Evolutionary conservation across 2,888 invertebrate species (phyloP).

Genomic region (Pseudanteris insignis): DNA sequence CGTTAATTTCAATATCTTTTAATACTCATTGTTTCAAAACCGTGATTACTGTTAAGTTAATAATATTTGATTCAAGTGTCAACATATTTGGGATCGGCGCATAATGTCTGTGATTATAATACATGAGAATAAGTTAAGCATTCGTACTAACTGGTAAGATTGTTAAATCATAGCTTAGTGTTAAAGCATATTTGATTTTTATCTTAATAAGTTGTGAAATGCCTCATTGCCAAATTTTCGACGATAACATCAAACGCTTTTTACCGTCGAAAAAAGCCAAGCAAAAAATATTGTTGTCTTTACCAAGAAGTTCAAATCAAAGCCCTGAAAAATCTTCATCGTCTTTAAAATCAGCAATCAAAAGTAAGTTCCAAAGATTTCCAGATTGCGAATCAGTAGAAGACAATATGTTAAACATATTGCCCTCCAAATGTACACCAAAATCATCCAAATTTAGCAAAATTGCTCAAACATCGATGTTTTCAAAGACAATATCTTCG

Average conservation of each 20-base stretch:
- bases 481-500: constrained; percentile 17
- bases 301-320: neutral
- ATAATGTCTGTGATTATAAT: too few relatives aligned
- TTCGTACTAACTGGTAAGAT: too few relatives aligned
- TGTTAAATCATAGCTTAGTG: too few relatives aligned
- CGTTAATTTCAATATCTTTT: too few relatives aligned
- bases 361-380: constrained; percentile 29
- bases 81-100: too few relatives aligned
- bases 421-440: constrained; percentile 17
- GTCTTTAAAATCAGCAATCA: constrained; percentile 19
- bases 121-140: too few relatives aligned
- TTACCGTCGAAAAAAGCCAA: constrained; percentile 13
- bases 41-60: too few relatives aligned
- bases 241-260: constrained; percentile 27
- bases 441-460: constrained; percentile 12
- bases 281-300: neutral
- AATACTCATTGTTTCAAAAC: too few relatives aligned
- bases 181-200: neutral
- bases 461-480: constrained; percentile 3
- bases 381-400: neutral
- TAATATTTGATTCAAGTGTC: neutral
- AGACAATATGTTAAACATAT: constrained; percentile 5
- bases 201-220: constrained; percentile 2
- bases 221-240: constrained; percentile 29
- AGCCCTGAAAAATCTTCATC: constrained; percentile 11